phyloP scores from a whole-genome alignment of 37 sponge, comb jelly and placozoan species.

The Ephydatia muelleri region DNA sequence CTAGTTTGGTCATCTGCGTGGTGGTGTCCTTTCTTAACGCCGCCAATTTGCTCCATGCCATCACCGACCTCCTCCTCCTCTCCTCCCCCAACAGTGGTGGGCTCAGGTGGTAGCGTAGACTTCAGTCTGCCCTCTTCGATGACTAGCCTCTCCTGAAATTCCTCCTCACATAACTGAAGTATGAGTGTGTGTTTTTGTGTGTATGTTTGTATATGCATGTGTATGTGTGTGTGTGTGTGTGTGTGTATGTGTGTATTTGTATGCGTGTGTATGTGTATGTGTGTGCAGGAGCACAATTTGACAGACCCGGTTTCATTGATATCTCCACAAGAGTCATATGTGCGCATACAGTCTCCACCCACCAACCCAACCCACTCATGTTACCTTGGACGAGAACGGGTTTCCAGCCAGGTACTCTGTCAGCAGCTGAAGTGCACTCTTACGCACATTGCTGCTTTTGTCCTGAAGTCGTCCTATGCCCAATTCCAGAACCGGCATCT shows the following conservation, averaged over 20 bases:
- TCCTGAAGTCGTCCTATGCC: constrained; percentile 76
- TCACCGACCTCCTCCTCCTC: constrained; percentile 1
- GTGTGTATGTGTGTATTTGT: no score
- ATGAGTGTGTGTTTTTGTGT: background rate
- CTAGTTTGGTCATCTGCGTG: no score
- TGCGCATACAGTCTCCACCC: background rate
- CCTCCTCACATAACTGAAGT: constrained; percentile 24
- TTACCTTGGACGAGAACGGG: constrained; percentile 83
- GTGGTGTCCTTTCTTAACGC: background rate
- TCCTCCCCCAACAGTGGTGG: background rate
- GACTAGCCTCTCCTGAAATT: constrained; percentile 33
- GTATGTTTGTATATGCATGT: no score
- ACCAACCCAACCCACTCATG: no score
- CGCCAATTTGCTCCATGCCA: background rate
- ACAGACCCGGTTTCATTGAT: background rate
- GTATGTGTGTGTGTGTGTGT: no score
- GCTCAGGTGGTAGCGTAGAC: constrained; percentile 26
- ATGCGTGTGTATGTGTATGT: background rate
- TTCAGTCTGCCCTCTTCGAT: constrained; percentile 46
- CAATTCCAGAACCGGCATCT: constrained; percentile 49
- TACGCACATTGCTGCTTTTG: constrained; percentile 85
- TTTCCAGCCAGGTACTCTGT: constrained; percentile 63
- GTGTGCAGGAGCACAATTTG: background rate
- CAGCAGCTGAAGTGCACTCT: constrained; percentile 79
- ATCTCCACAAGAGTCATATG: no score